These are phyloP conservation scores for Maniola jurtina DNA, from an alignment of 1,140 invertebrate species.

Conservation along the genomic window DNA sequence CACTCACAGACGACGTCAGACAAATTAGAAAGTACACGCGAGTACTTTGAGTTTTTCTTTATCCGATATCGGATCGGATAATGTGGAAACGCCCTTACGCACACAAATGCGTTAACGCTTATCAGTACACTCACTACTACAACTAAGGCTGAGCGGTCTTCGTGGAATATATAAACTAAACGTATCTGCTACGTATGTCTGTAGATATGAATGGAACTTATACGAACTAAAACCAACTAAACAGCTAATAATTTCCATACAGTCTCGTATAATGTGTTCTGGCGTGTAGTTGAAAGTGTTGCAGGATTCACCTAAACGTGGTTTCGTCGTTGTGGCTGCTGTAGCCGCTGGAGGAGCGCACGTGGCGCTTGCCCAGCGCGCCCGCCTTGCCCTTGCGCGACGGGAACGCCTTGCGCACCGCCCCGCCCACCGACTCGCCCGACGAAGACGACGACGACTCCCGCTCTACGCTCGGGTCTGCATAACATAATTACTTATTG, in stretches of 20 bases:
- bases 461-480: conserved; percentile 78
- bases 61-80: no score
- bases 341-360: conserved; percentile 86
- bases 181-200: no score
- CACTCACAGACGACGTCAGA: no score
- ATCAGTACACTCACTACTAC: no score
- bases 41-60: no score
- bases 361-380: conserved; percentile 81
- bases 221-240: no score
- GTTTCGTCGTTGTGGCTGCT: conserved; percentile 90
- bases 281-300: conserved; percentile 6
- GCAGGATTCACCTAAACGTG: conserved; percentile 83
- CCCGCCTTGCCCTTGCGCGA: conserved; percentile 82
- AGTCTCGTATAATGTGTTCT: neutral
- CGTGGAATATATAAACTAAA: no score
- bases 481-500: neutral
- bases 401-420: conserved; percentile 83
- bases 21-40: no score
- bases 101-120: no score
- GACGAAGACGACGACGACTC: conserved; percentile 87
- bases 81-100: no score
- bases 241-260: neutral
- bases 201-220: no score
- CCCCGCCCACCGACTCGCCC: conserved; percentile 83
- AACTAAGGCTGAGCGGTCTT: no score